Evolutionary conservation across 2,888 invertebrate genomes (phyloP), one percentile per base, ranked within the genome.

Genomic region (Ethmia dodecea): DNA sequence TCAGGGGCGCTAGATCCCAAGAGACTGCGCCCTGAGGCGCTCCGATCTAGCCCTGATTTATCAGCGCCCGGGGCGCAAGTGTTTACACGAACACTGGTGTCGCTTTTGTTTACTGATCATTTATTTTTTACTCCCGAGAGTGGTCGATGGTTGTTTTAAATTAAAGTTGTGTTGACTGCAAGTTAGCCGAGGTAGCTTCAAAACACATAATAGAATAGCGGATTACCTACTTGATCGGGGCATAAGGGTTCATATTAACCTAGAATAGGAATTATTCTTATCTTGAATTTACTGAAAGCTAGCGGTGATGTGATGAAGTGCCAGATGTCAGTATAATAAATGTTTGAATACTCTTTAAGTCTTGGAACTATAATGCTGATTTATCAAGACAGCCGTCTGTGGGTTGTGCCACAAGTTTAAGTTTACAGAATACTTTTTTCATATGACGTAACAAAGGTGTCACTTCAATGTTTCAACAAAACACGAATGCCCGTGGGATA

Each of bases 401-500:
- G n/a, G 8, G n/a, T 3, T 20, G n/a, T 22, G 4, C 9, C 22
- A n/a, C 8, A 22, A 9, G 22, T 6, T 22, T 3, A 2, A 20
- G 8, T 20, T 20, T 20, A 9, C n/a, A 20, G 8, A 20, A 9
- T 20, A 20, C 20, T 20, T 20, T 20, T 20, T 20, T 1, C 1
- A 22, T n/a, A 22, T 22, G 22, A 22, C n/a, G n/a, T 8, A n/a
- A n/a, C 22, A 13, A 31, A 32, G 32, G 35, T 39, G 35, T 29
- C 39, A 27, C 25, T 20, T 14, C 14, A 24, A 35, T 35, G 24
- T 18, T n/a, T n/a, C n/a, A n/a, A 12, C n/a, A 26, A 32, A 33
- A 37, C 31, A 24, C 12, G 11, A 5, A 28, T 16, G 30, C 54
- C 47, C 83, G 83, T 84, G 84, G 80, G 86, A 86, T 80, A 81